A percentile compares a stretch with the other conserved stretches of the same genome.
These are phyloP conservation scores for Thumatha senex DNA, from an alignment of 2,888 invertebrate genomes.

Conservation along the genomic window DNA sequence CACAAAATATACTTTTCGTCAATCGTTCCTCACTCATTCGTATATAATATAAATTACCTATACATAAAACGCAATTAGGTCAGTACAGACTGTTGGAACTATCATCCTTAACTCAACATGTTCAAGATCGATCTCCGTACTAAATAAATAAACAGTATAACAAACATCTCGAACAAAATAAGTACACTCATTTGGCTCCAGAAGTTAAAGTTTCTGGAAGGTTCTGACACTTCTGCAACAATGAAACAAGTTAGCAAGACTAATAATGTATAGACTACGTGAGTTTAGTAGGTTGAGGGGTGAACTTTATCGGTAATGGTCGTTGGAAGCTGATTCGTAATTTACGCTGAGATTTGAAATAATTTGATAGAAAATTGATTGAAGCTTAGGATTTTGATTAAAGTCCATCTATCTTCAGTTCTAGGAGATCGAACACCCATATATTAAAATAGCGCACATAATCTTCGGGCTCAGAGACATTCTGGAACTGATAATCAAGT, in stretches of 20 bases:
- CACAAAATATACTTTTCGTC: no score
- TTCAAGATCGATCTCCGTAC: not conserved
- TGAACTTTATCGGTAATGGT: conserved; percentile 5
- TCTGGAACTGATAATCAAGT: no score
- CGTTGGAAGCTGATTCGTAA: conserved; percentile 3
- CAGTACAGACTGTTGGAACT: no score
- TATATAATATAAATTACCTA: no score
- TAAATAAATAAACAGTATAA: conserved; percentile 12
- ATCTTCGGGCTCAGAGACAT: no score
- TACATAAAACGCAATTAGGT: no score
- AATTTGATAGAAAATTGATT: not conserved
- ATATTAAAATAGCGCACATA: no score
- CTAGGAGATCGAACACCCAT: no score
- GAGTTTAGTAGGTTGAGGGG: conserved; percentile 7
- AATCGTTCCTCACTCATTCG: no score
- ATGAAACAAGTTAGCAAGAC: conserved; percentile 27
- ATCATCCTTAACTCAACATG: no score
- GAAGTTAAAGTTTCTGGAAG: conserved; percentile 10
- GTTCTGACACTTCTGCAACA: conserved; percentile 18
- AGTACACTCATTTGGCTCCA: conserved; percentile 13
- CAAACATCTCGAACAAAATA: conserved; percentile 22
- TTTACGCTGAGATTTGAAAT: not conserved
- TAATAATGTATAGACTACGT: conserved; percentile 18
- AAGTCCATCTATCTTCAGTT: no score
- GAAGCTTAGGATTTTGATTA: no score